A percentile compares a stretch with the other conserved stretches of the same genome.
These are phyloP conservation scores for Dichetophora obliterata DNA, from an alignment of 2,888 invertebrate genomes.

Conservation along the genomic window DNA sequence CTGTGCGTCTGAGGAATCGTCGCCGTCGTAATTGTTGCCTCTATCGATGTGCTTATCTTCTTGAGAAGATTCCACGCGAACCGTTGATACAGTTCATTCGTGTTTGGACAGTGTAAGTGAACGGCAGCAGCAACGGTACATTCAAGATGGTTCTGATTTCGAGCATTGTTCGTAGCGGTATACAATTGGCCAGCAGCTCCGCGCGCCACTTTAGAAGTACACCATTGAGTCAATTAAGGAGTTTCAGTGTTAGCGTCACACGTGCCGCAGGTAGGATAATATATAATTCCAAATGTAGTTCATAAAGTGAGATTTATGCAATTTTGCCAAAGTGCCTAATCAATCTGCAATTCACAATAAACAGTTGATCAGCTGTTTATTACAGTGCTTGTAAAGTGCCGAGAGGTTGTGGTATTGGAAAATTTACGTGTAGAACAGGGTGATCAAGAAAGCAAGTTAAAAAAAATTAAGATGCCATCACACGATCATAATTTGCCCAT, in stretches of 20 bases:
- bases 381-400: background rate
- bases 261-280: conserved; percentile 54
- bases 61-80: no score
- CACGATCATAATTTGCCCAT: no score
- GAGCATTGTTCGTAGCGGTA: conserved; percentile 57
- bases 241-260: conserved; percentile 55
- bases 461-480: no score
- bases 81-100: conserved; percentile 44
- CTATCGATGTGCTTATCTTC: no score
- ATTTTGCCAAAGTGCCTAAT: conserved; percentile 22
- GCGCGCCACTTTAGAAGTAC: conserved; percentile 50
- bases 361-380: background rate
- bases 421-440: background rate
- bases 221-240: conserved; percentile 51
- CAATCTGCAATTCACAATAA: conserved; percentile 29
- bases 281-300: background rate
- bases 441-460: no score
- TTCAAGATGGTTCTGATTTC: conserved; percentile 60
- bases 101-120: conserved; percentile 49
- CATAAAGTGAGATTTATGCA: conserved; percentile 6
- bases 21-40: no score
- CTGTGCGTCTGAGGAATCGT: no score
- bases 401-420: background rate
- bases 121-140: conserved; percentile 33
- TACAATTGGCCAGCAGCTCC: conserved; percentile 47